Conservation (phyloP, 2,888 invertebrate species). For the Parascotia fuliginaria region DNA sequence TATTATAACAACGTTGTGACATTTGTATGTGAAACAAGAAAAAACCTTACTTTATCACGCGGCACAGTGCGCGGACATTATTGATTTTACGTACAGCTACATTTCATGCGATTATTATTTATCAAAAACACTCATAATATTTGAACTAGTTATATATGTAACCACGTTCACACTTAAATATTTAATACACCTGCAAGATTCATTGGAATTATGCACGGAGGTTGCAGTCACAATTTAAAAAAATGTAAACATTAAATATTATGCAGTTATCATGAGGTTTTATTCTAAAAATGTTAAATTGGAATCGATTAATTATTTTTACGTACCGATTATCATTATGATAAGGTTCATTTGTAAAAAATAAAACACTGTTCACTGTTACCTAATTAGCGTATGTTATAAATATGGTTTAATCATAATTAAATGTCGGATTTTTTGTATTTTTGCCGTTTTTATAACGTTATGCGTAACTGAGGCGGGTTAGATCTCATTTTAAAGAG, state of each 20-base stretch:
- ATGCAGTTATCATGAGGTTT: neutral
- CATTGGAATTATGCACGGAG: slow-evolving; percentile 6
- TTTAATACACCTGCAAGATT: slow-evolving; percentile 8
- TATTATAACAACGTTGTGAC: slow-evolving; percentile 19
- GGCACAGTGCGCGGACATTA: slow-evolving; percentile 72
- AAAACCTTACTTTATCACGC: slow-evolving; percentile 38
- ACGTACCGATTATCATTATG: slow-evolving; percentile 38
- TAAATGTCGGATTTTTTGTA: slow-evolving; percentile 43
- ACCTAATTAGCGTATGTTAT: slow-evolving; percentile 69
- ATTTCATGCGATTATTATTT: slow-evolving; percentile 59
- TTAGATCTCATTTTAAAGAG: slow-evolving; percentile 61
- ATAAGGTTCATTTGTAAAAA: slow-evolving; percentile 34
- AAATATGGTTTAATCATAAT: slow-evolving; percentile 68
- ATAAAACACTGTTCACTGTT: slow-evolving; percentile 43
- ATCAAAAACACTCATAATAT: slow-evolving; percentile 57
- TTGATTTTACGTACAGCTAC: slow-evolving; percentile 71
- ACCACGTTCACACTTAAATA: slow-evolving; percentile 17
- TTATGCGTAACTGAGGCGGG: slow-evolving; percentile 55
- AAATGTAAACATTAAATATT: slow-evolving; percentile 12
- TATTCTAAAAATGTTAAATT: neutral
- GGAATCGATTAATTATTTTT: slow-evolving; percentile 12
- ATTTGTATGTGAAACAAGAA: slow-evolving; percentile 34
- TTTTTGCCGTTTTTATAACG: slow-evolving; percentile 58
- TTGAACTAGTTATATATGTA: slow-evolving; percentile 23
- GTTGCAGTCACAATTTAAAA: slow-evolving; percentile 7